Conservation (phyloP, 2,113 vertebrate genomes). For the Hydropotes inermis region DNA sequence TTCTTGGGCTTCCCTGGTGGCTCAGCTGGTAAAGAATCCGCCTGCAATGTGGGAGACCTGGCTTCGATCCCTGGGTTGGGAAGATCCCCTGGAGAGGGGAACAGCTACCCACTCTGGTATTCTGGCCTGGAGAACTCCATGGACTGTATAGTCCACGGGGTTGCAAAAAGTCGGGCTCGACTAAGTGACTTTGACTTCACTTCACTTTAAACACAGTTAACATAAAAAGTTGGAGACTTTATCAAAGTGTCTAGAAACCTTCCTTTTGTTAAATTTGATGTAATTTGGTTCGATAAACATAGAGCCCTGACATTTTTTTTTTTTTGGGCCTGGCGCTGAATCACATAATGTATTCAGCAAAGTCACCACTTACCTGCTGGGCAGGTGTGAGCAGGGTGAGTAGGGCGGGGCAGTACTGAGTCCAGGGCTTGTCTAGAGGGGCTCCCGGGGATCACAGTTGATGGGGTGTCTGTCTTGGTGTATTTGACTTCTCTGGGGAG, state of each 20-base stretch:
- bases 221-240: not conserved
- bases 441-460: not conserved
- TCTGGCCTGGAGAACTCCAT: not conserved
- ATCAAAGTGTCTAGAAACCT: slow-evolving; percentile 8
- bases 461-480: not conserved
- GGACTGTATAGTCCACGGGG: not conserved
- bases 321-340: not conserved
- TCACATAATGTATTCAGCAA: not conserved
- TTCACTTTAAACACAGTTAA: slow-evolving; percentile 12
- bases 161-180: accelerated
- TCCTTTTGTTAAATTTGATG: not conserved
- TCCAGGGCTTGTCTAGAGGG: not conserved
- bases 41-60: not conserved
- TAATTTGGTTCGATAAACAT: not conserved
- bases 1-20: not conserved
- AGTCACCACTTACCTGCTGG: not conserved
- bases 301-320: not conserved
- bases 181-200: not conserved
- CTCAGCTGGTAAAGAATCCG: not conserved
- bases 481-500: not conserved
- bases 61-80: not conserved
- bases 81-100: not conserved
- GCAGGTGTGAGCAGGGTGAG: not conserved
- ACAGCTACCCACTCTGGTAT: not conserved
- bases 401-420: not conserved